Conservation (phyloP, 2,888 invertebrate genomes). For the Oconnorella tubifera region DNA sequence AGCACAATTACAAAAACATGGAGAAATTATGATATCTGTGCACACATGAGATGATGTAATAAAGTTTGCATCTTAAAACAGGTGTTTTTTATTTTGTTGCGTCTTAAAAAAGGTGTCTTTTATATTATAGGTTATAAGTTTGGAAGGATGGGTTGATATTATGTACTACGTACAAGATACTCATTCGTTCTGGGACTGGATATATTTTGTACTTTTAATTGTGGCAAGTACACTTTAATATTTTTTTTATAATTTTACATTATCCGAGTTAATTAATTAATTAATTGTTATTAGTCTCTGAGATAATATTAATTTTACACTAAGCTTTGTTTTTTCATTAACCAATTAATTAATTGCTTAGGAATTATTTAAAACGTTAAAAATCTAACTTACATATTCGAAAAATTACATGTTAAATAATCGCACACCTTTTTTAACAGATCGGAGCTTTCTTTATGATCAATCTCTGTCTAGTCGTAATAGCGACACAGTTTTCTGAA, state of each 20-base stretch:
- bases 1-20: too few species aligned
- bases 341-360: too few species aligned
- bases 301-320: too few species aligned
- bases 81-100: too few species aligned
- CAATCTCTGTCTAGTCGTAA: slow-evolving; percentile 99
- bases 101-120: too few species aligned
- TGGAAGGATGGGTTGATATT: slow-evolving; percentile 99
- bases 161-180: slow-evolving; percentile 99
- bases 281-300: too few species aligned
- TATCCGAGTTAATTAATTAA: too few species aligned
- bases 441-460: slow-evolving; percentile 99
- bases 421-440: slow-evolving; percentile 64
- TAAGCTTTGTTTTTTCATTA: too few species aligned
- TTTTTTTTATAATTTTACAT: neutral
- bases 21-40: too few species aligned
- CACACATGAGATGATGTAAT: too few species aligned
- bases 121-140: slow-evolving; percentile 80
- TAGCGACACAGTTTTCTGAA: slow-evolving; percentile 98
- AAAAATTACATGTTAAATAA: neutral
- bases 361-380: too few species aligned
- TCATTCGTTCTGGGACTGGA: slow-evolving; percentile 99
- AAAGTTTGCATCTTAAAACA: too few species aligned
- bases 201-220: slow-evolving; percentile 96
- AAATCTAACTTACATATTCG: neutral
- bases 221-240: slow-evolving; percentile 70